Evolutionary conservation across 1,140 invertebrate species (phyloP).

Genomic region (Whitmania pigra): DNA sequence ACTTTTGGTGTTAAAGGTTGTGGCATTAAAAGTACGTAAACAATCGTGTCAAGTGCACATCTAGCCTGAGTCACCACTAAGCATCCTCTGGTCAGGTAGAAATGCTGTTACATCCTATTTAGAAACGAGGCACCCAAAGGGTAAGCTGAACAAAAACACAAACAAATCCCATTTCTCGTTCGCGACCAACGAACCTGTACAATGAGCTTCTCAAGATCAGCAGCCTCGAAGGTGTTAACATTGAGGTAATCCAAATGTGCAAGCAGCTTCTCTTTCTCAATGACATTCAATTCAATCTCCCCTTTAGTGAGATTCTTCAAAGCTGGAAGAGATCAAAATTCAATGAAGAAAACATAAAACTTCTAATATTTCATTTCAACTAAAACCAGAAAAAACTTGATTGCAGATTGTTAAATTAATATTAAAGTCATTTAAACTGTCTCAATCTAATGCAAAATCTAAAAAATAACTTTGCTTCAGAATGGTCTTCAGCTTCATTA

Average conservation of each 20-base stretch:
- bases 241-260: slow-evolving; percentile 76
- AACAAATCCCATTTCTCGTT: too few relatives aligned
- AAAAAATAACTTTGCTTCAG: slow-evolving; percentile 33
- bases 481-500: slow-evolving; percentile 50
- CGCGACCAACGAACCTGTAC: slow-evolving; percentile 49
- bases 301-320: slow-evolving; percentile 11
- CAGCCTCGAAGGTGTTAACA: slow-evolving; percentile 82
- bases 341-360: not conserved
- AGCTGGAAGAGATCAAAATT: not conserved
- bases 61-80: too few relatives aligned
- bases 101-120: too few relatives aligned
- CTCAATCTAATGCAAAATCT: not conserved
- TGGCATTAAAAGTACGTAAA: too few relatives aligned
- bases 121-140: too few relatives aligned
- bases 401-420: not conserved
- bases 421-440: not conserved
- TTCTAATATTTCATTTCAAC: not conserved
- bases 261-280: slow-evolving; percentile 48
- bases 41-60: too few relatives aligned
- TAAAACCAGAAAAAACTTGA: not conserved
- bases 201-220: slow-evolving; percentile 85
- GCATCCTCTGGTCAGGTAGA: too few relatives aligned
- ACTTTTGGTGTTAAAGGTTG: too few relatives aligned
- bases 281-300: slow-evolving; percentile 21
- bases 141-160: too few relatives aligned